These are phyloP conservation scores for Phthorimaea operculella DNA, from an alignment of 1,140 invertebrate species.

Conservation along the genomic window DNA sequence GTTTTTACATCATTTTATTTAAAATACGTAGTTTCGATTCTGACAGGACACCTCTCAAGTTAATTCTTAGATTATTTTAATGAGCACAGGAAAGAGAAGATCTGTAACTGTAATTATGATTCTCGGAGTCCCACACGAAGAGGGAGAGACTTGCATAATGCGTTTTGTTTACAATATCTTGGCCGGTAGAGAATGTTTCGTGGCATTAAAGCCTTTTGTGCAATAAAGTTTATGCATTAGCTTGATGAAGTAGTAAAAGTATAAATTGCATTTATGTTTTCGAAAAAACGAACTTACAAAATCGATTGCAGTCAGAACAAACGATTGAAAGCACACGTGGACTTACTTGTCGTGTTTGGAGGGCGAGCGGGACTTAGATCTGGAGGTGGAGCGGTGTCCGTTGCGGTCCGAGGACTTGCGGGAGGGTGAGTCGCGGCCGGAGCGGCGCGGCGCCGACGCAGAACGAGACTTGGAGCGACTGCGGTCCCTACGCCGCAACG, in stretches of 20 bases:
- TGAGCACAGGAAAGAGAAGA: too few species aligned
- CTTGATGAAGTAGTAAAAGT: too few species aligned
- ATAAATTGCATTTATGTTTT: not conserved
- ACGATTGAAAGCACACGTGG: conserved; percentile 59
- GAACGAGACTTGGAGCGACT: conserved; percentile 55
- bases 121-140: too few species aligned
- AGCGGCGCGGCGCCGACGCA: conserved; percentile 32
- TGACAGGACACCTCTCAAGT: too few species aligned
- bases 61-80: too few species aligned
- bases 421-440: conserved; percentile 31
- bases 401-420: conserved; percentile 42
- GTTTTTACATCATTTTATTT: not conserved
- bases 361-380: conserved; percentile 60
- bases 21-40: too few species aligned
- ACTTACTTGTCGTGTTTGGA: conserved; percentile 46
- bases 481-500: conserved; percentile 37
- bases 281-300: conserved; percentile 28
- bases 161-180: too few species aligned
- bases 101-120: too few species aligned
- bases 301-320: conserved; percentile 32
- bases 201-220: too few species aligned
- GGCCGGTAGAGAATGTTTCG: too few species aligned
- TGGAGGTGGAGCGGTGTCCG: conserved; percentile 61
- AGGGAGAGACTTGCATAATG: too few species aligned
- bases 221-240: too few species aligned